phyloP scores from a whole-genome alignment of 2,797 vertebrate species.

The Neosilurus mollespiculum region DNA sequence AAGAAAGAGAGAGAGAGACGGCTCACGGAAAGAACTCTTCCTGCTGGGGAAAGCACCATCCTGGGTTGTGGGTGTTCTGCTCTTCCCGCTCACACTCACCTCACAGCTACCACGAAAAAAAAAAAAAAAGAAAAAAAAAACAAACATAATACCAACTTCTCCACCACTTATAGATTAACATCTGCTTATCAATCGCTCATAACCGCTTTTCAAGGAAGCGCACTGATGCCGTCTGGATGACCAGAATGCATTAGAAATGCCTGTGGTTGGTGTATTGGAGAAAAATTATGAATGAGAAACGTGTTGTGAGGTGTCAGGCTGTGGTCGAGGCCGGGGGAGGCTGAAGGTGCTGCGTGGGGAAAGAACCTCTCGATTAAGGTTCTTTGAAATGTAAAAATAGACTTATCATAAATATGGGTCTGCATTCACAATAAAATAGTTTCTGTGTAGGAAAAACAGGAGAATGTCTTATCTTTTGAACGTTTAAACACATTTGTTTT shows the following conservation, averaged over 20 bases:
- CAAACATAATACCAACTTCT: not conserved
- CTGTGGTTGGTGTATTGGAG: not conserved
- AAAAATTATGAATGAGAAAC: constrained; percentile 31
- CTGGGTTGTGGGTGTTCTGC: constrained; percentile 24
- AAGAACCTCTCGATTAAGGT: constrained; percentile 52
- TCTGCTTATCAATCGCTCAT: not conserved
- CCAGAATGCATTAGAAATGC: too few species aligned
- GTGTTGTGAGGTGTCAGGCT: constrained; percentile 29
- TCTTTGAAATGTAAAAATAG: constrained; percentile 58
- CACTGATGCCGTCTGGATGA: not conserved
- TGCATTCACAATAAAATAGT: constrained; percentile 16
- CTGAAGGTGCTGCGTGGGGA: constrained; percentile 44
- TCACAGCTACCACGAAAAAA: constrained; percentile 28
- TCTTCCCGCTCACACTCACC: constrained; percentile 48
- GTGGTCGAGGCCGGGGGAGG: constrained; percentile 29
- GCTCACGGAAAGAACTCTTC: constrained; percentile 56
- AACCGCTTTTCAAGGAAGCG: constrained; percentile 15
- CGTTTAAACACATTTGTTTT: not conserved
- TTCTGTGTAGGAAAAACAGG: constrained; percentile 29
- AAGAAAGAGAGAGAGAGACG: constrained; percentile 19
- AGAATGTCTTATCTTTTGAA: not conserved
- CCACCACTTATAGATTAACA: constrained; percentile 12
- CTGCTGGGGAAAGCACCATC: constrained; percentile 54
- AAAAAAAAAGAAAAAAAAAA: too few species aligned
- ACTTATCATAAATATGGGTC: constrained; percentile 56